Evolutionary conservation across 2,113 vertebrate genomes (phyloP).

Genomic region (Chauna torquata): DNA sequence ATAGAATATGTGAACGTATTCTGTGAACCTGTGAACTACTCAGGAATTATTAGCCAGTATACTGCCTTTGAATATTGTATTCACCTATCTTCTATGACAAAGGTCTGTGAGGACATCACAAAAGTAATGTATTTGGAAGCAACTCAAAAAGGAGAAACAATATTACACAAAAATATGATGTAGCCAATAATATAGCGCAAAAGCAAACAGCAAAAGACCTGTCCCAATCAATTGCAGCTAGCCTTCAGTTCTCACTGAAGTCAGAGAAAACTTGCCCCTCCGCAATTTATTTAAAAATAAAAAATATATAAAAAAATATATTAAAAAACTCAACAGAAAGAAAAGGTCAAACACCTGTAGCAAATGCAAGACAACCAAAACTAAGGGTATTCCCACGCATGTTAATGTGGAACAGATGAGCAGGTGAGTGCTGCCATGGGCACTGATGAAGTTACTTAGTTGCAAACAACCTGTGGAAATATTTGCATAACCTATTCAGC

Average conservation of each 20-base stretch:
- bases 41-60: not conserved
- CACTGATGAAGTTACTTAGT: not conserved
- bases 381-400: not conserved
- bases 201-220: not conserved
- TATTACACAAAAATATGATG: not conserved
- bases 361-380: not conserved
- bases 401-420: not conserved
- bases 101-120: not conserved
- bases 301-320: too few relatives aligned
- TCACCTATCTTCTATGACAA: not conserved
- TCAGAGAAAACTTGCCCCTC: not conserved
- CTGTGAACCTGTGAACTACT: not conserved
- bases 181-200: not conserved
- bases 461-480: conserved; percentile 6
- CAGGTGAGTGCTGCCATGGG: not conserved
- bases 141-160: not conserved
- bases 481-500: not conserved
- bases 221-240: not conserved
- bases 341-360: not conserved
- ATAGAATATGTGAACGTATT: not conserved
- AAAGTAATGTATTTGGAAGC: not conserved
- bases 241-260: not conserved
- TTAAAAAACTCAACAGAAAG: not conserved
- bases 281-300: too few relatives aligned
- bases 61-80: not conserved